A percentile compares a stretch with the other conserved stretches of the same genome.
phyloP scores from a whole-genome alignment of 2,113 vertebrate species.

The Arvicanthis niloticus region DNA sequence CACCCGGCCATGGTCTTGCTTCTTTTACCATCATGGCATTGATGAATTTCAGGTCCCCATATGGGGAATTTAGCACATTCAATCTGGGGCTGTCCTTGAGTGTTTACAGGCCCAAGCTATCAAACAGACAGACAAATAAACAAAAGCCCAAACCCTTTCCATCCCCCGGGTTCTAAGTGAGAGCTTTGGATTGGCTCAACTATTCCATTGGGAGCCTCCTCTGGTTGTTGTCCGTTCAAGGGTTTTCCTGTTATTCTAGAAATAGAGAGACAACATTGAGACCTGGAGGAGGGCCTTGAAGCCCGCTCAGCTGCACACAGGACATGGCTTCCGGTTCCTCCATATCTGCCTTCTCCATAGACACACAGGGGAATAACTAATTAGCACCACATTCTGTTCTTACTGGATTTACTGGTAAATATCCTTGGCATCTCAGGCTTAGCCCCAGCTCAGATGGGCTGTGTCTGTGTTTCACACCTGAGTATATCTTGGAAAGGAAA shows the following conservation, averaged over 20 bases:
- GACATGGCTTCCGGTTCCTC: conserved; percentile 42
- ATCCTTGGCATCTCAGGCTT: background rate
- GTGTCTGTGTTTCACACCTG: background rate
- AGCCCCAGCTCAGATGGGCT: background rate
- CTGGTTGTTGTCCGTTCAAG: conserved; percentile 70
- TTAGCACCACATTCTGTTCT: background rate
- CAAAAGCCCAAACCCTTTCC: background rate
- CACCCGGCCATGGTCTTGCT: background rate
- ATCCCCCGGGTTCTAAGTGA: background rate
- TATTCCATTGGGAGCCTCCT: conserved; percentile 23
- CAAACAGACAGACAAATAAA: background rate
- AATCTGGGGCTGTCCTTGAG: background rate
- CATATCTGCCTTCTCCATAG: background rate
- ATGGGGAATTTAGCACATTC: background rate
- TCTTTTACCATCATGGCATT: background rate
- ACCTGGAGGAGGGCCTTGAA: background rate
- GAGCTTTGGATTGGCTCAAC: conserved; percentile 9
- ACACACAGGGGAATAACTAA: no score
- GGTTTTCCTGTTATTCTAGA: conserved; percentile 63
- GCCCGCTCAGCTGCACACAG: background rate
- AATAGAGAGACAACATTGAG: conserved; percentile 51
- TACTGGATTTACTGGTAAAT: background rate
- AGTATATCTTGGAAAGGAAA: background rate
- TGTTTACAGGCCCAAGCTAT: conserved; percentile 4
- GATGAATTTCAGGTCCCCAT: background rate